Evolutionary conservation across 2,888 invertebrate genomes (phyloP), one percentile per base, ranked within the genome.

Genomic region (Xestobium rufovillosum): DNA sequence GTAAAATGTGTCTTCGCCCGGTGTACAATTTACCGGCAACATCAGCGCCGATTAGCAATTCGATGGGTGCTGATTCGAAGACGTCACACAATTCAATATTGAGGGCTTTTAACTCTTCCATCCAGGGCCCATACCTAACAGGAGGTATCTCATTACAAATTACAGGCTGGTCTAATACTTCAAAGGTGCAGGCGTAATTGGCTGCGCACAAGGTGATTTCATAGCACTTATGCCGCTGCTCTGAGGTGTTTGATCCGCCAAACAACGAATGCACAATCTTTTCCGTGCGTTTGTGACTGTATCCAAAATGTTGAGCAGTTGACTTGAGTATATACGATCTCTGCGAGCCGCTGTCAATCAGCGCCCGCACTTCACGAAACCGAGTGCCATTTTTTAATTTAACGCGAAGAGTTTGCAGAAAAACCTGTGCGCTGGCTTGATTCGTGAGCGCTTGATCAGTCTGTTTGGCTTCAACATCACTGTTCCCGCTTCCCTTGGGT

Each of bases 221-320:
- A 66, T 40, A 65, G 64, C 49, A 6, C 6, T 19, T 8, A 23
- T 28, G 36, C 27, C n/a, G 23, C 4, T 14, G 10, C 12, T 39
- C 14, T 4, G 4, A 15, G 3, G 41, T 29, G 37, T 45, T 44
- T 61, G 65, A 2, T 42, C 65, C 17, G 56, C 69, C 10, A 63
- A 65, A 16, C 58, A 62, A 38, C 57, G 67, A 0, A 65, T 68
- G 25, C 64, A 67, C 28, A 57, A 41, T 26, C 2, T 12, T 30
- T 33, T 33, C 36, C 12, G 14, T 11, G 4, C n/a, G 9, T 28
- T 15, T 38, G 9, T 30, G 16, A n/a, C 11, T 8, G 6, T 14
- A 29, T 1, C 27, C 33, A 8, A 42, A 3, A 6, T 4, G 2
- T 11, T 6, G 3, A 4, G 34, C 34, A 6, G 37, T 34, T 10